Evolutionary conservation across 2,113 vertebrate genomes (phyloP).

Genomic region (Empidonax alnorum): DNA sequence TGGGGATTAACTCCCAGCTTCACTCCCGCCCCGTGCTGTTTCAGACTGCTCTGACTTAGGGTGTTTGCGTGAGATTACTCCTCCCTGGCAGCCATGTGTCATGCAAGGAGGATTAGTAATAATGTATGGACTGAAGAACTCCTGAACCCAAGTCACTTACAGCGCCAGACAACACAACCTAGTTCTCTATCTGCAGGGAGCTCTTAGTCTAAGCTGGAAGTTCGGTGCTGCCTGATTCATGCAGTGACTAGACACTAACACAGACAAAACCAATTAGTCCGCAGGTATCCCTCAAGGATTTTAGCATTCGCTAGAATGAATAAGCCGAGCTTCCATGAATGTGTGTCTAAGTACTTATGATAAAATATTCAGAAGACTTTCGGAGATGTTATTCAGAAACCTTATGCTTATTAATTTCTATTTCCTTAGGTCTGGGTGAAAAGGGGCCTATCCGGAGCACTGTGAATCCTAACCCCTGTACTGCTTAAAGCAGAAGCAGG

Average conservation of each 20-base stretch:
- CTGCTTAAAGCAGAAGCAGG: background rate
- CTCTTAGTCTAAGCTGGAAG: background rate
- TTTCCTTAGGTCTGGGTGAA: background rate
- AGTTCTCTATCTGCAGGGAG: conserved; percentile 15
- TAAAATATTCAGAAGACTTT: conserved; percentile 54
- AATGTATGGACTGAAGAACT: conserved; percentile 61
- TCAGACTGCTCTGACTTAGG: background rate
- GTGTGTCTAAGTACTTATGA: background rate
- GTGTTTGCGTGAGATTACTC: background rate
- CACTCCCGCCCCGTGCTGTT: background rate
- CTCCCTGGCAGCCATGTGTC: background rate
- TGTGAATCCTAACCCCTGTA: background rate
- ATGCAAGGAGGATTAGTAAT: background rate
- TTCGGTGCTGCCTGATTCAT: conserved; percentile 19
- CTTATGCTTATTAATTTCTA: background rate
- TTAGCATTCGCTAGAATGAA: background rate
- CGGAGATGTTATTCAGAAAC: background rate
- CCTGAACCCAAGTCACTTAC: conserved; percentile 27
- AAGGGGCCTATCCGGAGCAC: background rate
- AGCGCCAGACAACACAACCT: background rate
- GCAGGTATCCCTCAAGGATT: conserved; percentile 22
- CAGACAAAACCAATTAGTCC: conserved; percentile 57
- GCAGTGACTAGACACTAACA: conserved; percentile 33
- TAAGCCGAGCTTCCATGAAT: background rate
- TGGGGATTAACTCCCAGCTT: background rate